Conservation (phyloP, 2,888 invertebrate genomes). For the Hirtodrosophila cameraria region DNA sequence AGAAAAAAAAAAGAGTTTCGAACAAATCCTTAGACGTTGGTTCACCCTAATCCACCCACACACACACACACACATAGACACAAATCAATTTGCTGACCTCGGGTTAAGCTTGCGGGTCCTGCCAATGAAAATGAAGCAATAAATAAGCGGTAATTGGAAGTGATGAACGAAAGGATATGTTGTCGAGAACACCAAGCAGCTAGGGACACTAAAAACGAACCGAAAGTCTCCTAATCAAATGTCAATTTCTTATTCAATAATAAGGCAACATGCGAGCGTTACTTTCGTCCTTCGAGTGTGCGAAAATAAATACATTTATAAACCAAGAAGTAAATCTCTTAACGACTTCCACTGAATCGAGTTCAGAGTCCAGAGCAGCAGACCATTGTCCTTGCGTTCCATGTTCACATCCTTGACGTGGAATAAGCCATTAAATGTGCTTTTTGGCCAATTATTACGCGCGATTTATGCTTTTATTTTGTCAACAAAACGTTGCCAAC, state of each 20-base stretch:
- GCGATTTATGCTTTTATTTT: constrained; percentile 79
- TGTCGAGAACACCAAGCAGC: constrained; percentile 6
- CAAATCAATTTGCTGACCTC: constrained; percentile 70
- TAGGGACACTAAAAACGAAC: neutral
- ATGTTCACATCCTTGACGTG: constrained; percentile 51
- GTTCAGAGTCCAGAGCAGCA: constrained; percentile 4
- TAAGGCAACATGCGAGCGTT: constrained; percentile 59
- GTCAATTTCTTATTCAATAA: constrained; percentile 77
- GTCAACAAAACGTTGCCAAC: constrained; percentile 66
- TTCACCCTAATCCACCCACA: constrained; percentile 44
- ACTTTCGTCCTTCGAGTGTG: constrained; percentile 45
- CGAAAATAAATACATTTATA: constrained; percentile 50
- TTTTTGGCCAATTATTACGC: constrained; percentile 77
- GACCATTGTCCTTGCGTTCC: constrained; percentile 25
- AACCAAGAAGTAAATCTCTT: constrained; percentile 70
- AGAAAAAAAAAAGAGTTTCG: constrained; percentile 27
- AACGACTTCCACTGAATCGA: constrained; percentile 51
- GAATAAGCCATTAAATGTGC: constrained; percentile 74
- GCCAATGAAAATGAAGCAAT: constrained; percentile 64
- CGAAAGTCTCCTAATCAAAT: constrained; percentile 73
- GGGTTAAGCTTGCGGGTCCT: constrained; percentile 10
- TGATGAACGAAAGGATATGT: constrained; percentile 68
- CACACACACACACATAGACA: constrained; percentile 31
- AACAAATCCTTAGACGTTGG: constrained; percentile 43
- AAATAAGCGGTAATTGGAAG: constrained; percentile 78